phyloP scores from a whole-genome alignment of 2,888 invertebrate genomes.

The Sinohyriopsis cumingii region DNA sequence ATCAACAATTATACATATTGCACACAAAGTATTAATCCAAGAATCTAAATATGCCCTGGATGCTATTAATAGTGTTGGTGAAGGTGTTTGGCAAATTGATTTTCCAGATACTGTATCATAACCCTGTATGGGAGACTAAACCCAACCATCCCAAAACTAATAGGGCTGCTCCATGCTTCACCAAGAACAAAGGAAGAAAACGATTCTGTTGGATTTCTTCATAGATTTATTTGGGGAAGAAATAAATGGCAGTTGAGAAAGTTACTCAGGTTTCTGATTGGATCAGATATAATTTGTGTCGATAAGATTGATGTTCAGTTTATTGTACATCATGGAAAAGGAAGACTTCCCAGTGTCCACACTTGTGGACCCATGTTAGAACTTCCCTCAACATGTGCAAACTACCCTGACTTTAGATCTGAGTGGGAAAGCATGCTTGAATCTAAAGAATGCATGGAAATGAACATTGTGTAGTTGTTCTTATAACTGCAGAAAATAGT shows the following conservation, averaged over 20 bases:
- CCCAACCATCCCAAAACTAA: constrained; percentile 3
- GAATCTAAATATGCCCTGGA: constrained; percentile 20
- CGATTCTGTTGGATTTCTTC: constrained; percentile 5
- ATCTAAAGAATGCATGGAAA: constrained; percentile 4
- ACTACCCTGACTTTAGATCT: constrained; percentile 13
- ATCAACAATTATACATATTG: constrained; percentile 10
- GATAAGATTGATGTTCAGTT: constrained; percentile 11
- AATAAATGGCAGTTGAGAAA: constrained; percentile 5
- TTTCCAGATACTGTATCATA: no score
- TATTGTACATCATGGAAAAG: constrained; percentile 6
- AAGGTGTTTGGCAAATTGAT: background rate
- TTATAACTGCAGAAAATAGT: no score
- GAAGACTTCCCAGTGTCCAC: constrained; percentile 13
- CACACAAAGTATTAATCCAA: constrained; percentile 11
- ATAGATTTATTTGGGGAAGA: constrained; percentile 14
- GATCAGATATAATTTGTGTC: constrained; percentile 17
- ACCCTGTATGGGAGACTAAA: background rate
- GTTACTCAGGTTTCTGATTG: constrained; percentile 9
- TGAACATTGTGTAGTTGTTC: constrained; percentile 3
- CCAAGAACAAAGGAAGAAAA: no score
- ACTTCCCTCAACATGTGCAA: constrained; percentile 11
- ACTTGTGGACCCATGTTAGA: constrained; percentile 19
- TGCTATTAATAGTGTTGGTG: constrained; percentile 6
- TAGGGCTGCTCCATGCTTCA: no score
- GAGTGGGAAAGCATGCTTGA: constrained; percentile 15